Evolutionary conservation across 2,888 invertebrate species (phyloP).

Genomic region (Drosophila emarginata): DNA sequence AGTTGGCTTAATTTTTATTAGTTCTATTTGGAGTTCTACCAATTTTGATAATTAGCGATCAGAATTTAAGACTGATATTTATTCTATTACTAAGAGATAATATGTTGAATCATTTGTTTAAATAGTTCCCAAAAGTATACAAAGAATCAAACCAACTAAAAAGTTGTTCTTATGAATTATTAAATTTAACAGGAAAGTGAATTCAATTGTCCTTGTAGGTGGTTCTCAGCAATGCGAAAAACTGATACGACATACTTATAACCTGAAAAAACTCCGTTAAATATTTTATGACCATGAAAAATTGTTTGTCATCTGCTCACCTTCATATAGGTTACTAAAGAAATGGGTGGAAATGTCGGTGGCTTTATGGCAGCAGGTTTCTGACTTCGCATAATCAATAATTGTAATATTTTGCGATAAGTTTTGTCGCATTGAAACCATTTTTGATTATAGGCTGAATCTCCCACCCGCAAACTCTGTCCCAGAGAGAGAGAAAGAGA

Average conservation of each 20-base stretch:
- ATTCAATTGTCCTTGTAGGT: conserved; percentile 51
- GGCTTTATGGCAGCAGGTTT: conserved; percentile 72
- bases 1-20: too few species aligned
- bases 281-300: background rate
- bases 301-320: conserved; percentile 37
- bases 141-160: too few species aligned
- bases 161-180: too few species aligned
- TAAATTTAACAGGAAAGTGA: too few species aligned
- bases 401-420: conserved; percentile 64
- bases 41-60: too few species aligned
- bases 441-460: conserved; percentile 75
- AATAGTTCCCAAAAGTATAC: too few species aligned
- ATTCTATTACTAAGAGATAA: too few species aligned
- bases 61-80: too few species aligned
- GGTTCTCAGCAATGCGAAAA: conserved; percentile 69
- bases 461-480: conserved; percentile 72
- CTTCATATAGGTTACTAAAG: conserved; percentile 77
- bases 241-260: conserved; percentile 77
- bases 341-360: conserved; percentile 78
- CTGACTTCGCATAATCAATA: conserved; percentile 75
- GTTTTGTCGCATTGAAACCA: conserved; percentile 70
- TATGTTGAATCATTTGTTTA: too few species aligned
- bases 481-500: background rate
- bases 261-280: conserved; percentile 44
- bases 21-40: too few species aligned